Conservation (phyloP, 1,140 invertebrate genomes). For the Apis cerana region DNA sequence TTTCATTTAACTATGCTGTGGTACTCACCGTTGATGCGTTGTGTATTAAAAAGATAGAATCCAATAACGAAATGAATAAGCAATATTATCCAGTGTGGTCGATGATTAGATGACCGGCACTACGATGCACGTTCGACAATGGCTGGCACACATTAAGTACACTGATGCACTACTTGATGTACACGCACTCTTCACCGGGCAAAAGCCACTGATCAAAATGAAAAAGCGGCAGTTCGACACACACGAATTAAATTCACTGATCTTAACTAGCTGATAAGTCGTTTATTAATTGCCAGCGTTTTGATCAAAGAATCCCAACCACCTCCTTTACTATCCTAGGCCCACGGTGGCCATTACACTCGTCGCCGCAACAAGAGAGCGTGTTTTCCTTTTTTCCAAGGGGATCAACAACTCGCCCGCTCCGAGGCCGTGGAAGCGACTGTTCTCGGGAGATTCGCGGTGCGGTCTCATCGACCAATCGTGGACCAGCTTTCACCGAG, state of each 20-base stretch:
- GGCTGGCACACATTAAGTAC: constrained; percentile 64
- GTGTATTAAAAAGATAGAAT: constrained; percentile 35
- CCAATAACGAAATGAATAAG: constrained; percentile 27
- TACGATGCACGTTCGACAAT: constrained; percentile 64
- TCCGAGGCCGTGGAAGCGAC: constrained; percentile 60
- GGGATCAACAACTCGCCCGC: constrained; percentile 55
- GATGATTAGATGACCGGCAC: constrained; percentile 37
- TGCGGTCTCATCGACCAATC: constrained; percentile 67
- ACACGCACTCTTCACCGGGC: constrained; percentile 61
- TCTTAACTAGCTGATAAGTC: background rate
- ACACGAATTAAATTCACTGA: constrained; percentile 26
- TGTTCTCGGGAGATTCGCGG: constrained; percentile 66
- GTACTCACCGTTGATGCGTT: constrained; percentile 29
- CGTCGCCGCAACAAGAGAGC: constrained; percentile 52
- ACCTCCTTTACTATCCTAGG: constrained; percentile 37
- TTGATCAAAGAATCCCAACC: constrained; percentile 18
- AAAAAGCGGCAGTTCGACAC: constrained; percentile 37
- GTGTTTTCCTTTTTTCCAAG: constrained; percentile 61
- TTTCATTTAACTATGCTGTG: background rate
- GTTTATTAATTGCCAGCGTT: constrained; percentile 1
- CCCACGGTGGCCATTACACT: constrained; percentile 61
- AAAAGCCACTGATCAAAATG: constrained; percentile 20
- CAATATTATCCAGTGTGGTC: constrained; percentile 44
- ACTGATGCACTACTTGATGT: constrained; percentile 57
- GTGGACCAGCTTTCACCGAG: constrained; percentile 54